Percentiles rank a stretch among this genome's conserved stretches.
phyloP scores from a whole-genome alignment of 2,888 invertebrate genomes.

The Melipona beecheii region DNA sequence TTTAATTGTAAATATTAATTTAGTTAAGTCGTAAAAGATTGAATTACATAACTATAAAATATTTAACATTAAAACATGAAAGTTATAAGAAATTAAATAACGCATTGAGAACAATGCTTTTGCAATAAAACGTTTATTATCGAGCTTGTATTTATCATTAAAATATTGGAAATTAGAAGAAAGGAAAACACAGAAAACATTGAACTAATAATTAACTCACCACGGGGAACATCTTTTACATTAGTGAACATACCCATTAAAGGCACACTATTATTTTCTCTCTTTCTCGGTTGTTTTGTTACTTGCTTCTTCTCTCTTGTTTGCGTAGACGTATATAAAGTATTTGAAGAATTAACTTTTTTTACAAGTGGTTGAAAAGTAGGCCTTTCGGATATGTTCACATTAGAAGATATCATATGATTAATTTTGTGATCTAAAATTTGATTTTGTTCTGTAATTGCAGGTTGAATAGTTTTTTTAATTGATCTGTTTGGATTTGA shows the following conservation, averaged over 20 bases:
- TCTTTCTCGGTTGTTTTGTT: slow-evolving; percentile 66
- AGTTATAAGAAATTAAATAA: no score
- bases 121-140: background rate
- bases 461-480: slow-evolving; percentile 13
- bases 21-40: background rate
- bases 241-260: slow-evolving; percentile 77
- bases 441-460: slow-evolving; percentile 18
- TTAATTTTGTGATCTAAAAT: background rate
- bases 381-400: slow-evolving; percentile 35
- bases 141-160: background rate
- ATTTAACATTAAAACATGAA: no score
- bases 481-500: slow-evolving; percentile 8
- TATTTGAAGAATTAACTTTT: slow-evolving; percentile 66
- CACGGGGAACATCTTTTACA: slow-evolving; percentile 68
- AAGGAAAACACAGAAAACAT: background rate
- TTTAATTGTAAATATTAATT: slow-evolving; percentile 2
- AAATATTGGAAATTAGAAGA: no score
- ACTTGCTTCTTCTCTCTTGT: slow-evolving; percentile 29
- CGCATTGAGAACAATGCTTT: no score
- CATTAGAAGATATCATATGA: background rate
- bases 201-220: slow-evolving; percentile 34
- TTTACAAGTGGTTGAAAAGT: slow-evolving; percentile 38
- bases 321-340: slow-evolving; percentile 46
- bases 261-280: slow-evolving; percentile 65
- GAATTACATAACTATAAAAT: no score